A percentile compares a stretch with the other conserved stretches of the same genome.
phyloP scores from a whole-genome alignment of 1,140 invertebrate genomes.

The Samia ricini region DNA sequence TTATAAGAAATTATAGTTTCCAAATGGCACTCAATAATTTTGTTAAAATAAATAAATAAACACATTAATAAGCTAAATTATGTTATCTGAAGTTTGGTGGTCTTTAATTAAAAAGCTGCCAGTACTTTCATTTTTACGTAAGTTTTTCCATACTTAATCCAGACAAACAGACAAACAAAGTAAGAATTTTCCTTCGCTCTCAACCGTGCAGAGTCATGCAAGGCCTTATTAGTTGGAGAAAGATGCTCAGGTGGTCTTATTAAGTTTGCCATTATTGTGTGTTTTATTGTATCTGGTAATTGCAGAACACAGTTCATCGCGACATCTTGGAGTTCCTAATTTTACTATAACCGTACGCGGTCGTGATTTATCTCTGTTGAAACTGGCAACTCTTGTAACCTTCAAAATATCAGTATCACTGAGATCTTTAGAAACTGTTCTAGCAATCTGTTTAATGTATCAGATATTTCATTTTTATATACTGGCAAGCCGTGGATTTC shows the following conservation, averaged over 20 bases:
- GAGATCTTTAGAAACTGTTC: neutral
- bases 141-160: neutral
- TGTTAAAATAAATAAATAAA: neutral
- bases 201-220: neutral
- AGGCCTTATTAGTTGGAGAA: neutral
- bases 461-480: neutral
- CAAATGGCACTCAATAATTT: neutral
- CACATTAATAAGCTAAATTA: neutral
- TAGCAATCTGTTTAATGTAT: neutral
- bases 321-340: neutral
- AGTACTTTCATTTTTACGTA: neutral
- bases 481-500: neutral
- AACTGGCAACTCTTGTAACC: neutral
- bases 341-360: neutral
- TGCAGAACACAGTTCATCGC: neutral
- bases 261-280: no score
- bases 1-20: neutral
- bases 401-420: neutral
- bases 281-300: no score
- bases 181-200: neutral
- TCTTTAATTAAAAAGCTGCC: neutral
- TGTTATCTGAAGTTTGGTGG: neutral
- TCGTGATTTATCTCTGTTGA: neutral
- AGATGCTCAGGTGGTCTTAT: neutral
- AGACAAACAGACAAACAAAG: neutral